Percentiles rank a stretch among this genome's conserved stretches.
phyloP scores from a whole-genome alignment of 37 sponge, comb jelly and placozoan species.

The Dysidea cf. avara region DNA sequence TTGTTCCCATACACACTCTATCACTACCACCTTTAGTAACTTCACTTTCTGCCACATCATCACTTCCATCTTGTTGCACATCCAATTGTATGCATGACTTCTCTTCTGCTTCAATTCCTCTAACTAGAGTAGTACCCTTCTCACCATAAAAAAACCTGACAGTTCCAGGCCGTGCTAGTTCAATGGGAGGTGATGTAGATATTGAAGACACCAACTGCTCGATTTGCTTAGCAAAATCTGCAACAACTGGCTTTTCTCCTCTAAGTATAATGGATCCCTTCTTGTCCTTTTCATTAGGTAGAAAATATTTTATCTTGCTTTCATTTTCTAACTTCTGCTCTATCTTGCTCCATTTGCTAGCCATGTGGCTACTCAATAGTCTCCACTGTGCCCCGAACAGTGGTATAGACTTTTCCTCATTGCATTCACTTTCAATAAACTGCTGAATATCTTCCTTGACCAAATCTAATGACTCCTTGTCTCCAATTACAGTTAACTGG shows the following conservation, averaged over 20 bases:
- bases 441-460: not conserved
- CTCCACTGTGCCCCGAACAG: constrained; percentile 38
- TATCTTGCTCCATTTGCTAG: constrained; percentile 10
- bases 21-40: not conserved
- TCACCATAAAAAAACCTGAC: constrained; percentile 28
- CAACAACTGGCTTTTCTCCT: constrained; percentile 6
- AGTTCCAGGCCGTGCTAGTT: constrained; percentile 18
- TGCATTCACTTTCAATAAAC: constrained; percentile 40
- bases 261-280: not conserved
- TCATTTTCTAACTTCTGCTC: not conserved
- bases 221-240: constrained; percentile 2
- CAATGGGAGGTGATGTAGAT: not conserved
- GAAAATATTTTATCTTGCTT: not conserved
- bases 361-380: constrained; percentile 12
- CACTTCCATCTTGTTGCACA: not conserved
- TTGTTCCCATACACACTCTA: constrained; percentile 12
- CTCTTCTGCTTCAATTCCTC: constrained; percentile 20
- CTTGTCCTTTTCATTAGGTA: not conserved
- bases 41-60: not conserved
- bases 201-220: not conserved
- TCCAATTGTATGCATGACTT: constrained; percentile 32
- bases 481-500: constrained; percentile 25
- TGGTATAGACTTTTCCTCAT: not conserved
- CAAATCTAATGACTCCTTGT: constrained; percentile 4
- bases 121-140: constrained; percentile 1